Conservation (phyloP, 1,140 invertebrate genomes). For the Holotrichia oblita region DNA sequence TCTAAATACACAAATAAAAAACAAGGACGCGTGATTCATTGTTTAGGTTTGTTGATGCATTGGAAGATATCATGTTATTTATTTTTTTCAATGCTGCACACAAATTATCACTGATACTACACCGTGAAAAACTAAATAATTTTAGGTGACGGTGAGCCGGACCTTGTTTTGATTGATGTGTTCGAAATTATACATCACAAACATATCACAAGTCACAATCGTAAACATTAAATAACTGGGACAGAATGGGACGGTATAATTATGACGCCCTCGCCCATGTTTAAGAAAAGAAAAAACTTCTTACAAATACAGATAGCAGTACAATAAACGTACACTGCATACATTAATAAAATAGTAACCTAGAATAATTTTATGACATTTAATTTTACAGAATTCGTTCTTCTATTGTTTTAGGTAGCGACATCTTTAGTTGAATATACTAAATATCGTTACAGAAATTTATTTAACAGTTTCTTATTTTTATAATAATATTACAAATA, state of each 20-base stretch:
- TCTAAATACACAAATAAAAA: conserved; percentile 32
- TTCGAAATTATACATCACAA: background rate
- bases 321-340: background rate
- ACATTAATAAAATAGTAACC: too few species aligned
- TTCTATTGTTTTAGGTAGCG: too few species aligned
- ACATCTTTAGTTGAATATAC: too few species aligned
- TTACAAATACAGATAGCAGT: background rate
- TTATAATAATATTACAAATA: too few species aligned
- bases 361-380: too few species aligned
- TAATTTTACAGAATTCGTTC: too few species aligned
- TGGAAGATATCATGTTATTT: conserved; percentile 6
- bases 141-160: background rate
- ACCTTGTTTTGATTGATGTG: background rate
- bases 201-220: background rate
- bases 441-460: too few species aligned
- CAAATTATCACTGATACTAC: background rate
- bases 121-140: background rate
- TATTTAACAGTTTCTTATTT: too few species aligned
- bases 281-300: conserved; percentile 25
- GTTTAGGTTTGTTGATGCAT: conserved; percentile 35
- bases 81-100: conserved; percentile 27
- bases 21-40: conserved; percentile 36
- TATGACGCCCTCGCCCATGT: conserved; percentile 25
- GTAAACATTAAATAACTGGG: conserved; percentile 21
- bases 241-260: conserved; percentile 27